Evolutionary conservation across 2,888 invertebrate species (phyloP).

Genomic region (Harpagoxenus sublaevis): DNA sequence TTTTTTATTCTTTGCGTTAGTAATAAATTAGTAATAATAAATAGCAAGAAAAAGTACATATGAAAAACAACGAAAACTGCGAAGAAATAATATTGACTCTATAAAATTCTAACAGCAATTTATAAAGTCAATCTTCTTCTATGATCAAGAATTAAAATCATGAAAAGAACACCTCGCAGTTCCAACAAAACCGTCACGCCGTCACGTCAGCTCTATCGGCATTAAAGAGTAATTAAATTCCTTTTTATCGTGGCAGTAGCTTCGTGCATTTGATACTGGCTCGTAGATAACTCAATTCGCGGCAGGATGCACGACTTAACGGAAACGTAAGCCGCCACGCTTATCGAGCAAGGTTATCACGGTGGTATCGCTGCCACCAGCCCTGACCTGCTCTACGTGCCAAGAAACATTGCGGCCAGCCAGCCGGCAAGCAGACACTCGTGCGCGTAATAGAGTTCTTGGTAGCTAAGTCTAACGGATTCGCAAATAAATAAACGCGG

Average conservation of each 20-base stretch:
- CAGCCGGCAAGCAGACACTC: slow-evolving; percentile 31
- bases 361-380: slow-evolving; percentile 51
- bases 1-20: neutral
- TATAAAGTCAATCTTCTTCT: neutral
- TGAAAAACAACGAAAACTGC: neutral
- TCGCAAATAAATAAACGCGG: slow-evolving; percentile 46
- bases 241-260: neutral
- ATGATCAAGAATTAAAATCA: neutral
- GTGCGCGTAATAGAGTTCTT: slow-evolving; percentile 53
- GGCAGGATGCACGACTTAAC: slow-evolving; percentile 50
- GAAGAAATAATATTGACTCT: neutral
- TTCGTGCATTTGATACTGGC: slow-evolving; percentile 6
- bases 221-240: neutral
- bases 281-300: slow-evolving; percentile 51
- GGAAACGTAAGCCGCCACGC: slow-evolving; percentile 48
- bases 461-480: slow-evolving; percentile 49
- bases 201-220: neutral
- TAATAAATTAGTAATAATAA: neutral
- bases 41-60: neutral
- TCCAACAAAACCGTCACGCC: neutral
- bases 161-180: neutral
- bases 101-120: slow-evolving; percentile 2
- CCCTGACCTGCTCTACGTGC: slow-evolving; percentile 58
- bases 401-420: slow-evolving; percentile 54
- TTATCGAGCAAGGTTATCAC: slow-evolving; percentile 58